Evolutionary conservation across 2,888 invertebrate genomes (phyloP).

Genomic region (Microctonus brassicae): DNA sequence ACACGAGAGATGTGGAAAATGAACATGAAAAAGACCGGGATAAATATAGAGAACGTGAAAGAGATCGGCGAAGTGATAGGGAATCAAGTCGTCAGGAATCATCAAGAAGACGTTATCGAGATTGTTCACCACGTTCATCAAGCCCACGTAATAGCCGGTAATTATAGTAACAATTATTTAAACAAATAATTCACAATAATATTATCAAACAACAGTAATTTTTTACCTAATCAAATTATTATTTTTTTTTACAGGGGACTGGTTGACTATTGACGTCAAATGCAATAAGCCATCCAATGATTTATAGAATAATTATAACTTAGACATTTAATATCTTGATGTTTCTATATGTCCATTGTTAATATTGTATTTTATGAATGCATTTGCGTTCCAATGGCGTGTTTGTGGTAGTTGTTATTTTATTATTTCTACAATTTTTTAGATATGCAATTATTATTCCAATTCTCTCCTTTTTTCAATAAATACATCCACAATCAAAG

Average conservation of each 20-base stretch:
- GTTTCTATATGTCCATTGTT: constrained; percentile 38
- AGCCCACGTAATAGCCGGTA: constrained; percentile 65
- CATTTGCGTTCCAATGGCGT: constrained; percentile 26
- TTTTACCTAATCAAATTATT: constrained; percentile 10
- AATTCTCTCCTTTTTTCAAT: constrained; percentile 9
- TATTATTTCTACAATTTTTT: constrained; percentile 17
- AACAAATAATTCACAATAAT: background rate
- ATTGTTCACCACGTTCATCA: constrained; percentile 60
- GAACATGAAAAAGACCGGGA: too few relatives aligned
- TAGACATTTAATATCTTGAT: constrained; percentile 35
- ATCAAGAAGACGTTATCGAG: constrained; percentile 58
- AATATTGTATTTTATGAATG: constrained; percentile 36
- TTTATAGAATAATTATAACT: constrained; percentile 35
- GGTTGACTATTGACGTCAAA: constrained; percentile 62
- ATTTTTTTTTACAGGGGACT: constrained; percentile 61
- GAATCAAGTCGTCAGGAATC: constrained; percentile 59
- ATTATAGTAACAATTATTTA: background rate
- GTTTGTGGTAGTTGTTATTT: constrained; percentile 23
- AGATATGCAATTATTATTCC: background rate
- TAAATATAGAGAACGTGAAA: constrained; percentile 52
- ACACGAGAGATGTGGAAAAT: constrained; percentile 51
- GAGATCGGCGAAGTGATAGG: constrained; percentile 53
- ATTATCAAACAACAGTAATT: constrained; percentile 11
- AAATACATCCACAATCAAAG: constrained; percentile 17
- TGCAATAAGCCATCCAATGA: constrained; percentile 39